Evolutionary conservation across 2,888 invertebrate genomes (phyloP).

Genomic region (Antheraea assamensis): DNA sequence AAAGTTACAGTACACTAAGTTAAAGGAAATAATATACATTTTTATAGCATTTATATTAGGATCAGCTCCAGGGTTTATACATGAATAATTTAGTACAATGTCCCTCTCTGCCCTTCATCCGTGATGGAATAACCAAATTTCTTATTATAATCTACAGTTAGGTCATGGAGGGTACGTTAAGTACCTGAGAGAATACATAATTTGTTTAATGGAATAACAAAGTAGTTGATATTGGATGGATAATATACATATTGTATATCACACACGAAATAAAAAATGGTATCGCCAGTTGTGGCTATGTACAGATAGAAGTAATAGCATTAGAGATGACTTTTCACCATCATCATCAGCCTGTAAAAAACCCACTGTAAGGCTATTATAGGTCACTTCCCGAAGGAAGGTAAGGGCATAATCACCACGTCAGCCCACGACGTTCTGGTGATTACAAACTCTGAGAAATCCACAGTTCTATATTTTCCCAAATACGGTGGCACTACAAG

Average conservation of each 20-base stretch:
- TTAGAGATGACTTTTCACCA: too few species aligned
- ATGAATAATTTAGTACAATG: slow-evolving; percentile 47
- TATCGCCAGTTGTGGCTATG: too few species aligned
- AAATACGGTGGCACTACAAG: too few species aligned
- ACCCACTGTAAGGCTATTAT: too few species aligned
- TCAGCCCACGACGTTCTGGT: too few species aligned
- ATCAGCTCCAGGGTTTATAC: slow-evolving; percentile 33
- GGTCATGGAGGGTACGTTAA: slow-evolving; percentile 42
- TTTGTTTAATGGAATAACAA: slow-evolving; percentile 47
- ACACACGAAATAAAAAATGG: background rate
- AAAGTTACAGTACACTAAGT: slow-evolving; percentile 26
- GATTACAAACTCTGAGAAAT: too few species aligned
- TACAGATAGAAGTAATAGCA: too few species aligned
- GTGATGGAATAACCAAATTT: slow-evolving; percentile 46
- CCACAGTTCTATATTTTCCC: too few species aligned
- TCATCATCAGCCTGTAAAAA: too few species aligned
- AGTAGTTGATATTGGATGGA: slow-evolving; percentile 43
- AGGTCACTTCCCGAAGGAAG: too few species aligned
- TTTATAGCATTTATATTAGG: slow-evolving; percentile 32
- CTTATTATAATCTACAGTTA: slow-evolving; percentile 52
- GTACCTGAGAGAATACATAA: slow-evolving; percentile 43
- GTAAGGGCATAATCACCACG: too few species aligned
- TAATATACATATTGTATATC: slow-evolving; percentile 28
- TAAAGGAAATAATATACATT: slow-evolving; percentile 35
- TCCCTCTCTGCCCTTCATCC: slow-evolving; percentile 31